Evolutionary conservation across 1,140 invertebrate genomes (phyloP), one percentile per base, ranked within the genome.

Genomic region (Pristionchus pacificus): DNA sequence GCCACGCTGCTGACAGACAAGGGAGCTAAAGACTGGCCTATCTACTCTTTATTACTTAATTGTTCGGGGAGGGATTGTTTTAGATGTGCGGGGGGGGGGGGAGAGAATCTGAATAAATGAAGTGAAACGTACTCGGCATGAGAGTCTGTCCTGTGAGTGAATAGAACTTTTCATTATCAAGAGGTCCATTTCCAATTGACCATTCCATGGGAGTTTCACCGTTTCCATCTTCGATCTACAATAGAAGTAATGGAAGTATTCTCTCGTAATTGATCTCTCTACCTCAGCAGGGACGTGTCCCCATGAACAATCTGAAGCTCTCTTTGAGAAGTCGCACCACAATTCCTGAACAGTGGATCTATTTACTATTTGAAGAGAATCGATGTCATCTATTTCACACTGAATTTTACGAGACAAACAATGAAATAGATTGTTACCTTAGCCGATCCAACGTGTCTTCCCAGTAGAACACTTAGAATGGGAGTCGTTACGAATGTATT

Each of bases 1-100:
- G 91, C 92, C 92, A 93, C 91, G 92, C 91, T 93, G 92, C 90
- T 57, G 19, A 19, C 55, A 19, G 55, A 64, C 65, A n/a, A 61
- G 65, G 65, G 13, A 68, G 38, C 29, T 60, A 28, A 15, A 25
- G 38, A 61, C 65, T 68, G 15, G 57, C 71, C 30, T n/a, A n/a
- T n/a, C n/a, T n/a, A n/a, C n/a, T n/a, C n/a, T n/a, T n/a, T n/a
- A n/a, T n/a, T n/a, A n/a, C n/a, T n/a, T n/a, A n/a, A n/a, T n/a
- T n/a, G n/a, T n/a, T n/a, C n/a, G n/a, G 6, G 38, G 38, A 49
- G 38, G 38, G 19, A 49, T 10, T 49, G 19, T 49, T 49, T 49
- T 49, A 10, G 19, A 49, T 10, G n/a, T n/a, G n/a, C n/a, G n/a
- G 6, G 38, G 38, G 19, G 38, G 38, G 19, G 19, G 19, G 6